These are phyloP conservation scores for Magallana gigas DNA, from an alignment of 1,140 invertebrate species.

Conservation along the genomic window DNA sequence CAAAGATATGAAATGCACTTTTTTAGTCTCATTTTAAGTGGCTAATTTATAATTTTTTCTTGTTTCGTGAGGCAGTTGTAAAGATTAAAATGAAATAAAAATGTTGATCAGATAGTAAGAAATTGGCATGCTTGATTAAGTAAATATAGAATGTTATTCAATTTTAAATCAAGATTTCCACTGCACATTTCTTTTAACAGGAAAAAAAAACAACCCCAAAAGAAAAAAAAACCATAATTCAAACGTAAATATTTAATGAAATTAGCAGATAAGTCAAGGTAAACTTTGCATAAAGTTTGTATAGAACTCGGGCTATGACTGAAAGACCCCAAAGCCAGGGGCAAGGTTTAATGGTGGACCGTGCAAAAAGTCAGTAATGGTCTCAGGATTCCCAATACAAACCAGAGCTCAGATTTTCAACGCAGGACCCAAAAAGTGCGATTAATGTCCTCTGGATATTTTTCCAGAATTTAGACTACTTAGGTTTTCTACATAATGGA, in stretches of 20 bases:
- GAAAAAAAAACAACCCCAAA: not conserved
- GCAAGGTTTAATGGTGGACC: not conserved
- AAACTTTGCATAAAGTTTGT: not conserved
- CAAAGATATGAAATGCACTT: not conserved
- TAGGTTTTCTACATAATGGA: slow-evolving; percentile 3
- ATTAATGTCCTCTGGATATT: slow-evolving; percentile 19
- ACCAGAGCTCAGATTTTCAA: not conserved
- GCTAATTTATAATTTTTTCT: too few relatives aligned
- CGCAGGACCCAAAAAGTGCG: not conserved
- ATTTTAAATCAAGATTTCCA: too few relatives aligned
- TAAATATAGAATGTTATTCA: too few relatives aligned
- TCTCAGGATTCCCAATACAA: not conserved
- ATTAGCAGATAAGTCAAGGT: not conserved
- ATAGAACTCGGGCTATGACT: not conserved
- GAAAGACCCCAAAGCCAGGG: not conserved
- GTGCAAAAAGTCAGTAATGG: not conserved
- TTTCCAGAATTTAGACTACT: slow-evolving; percentile 18
- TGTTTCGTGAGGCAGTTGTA: too few relatives aligned
- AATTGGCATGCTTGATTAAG: too few relatives aligned
- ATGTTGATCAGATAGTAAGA: too few relatives aligned
- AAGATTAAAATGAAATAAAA: too few relatives aligned
- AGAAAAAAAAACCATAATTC: not conserved
- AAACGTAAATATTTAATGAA: slow-evolving; percentile 13
- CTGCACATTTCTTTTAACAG: too few relatives aligned
- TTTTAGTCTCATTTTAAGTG: not conserved